These are phyloP conservation scores for Diarsia mendica DNA, from an alignment of 2,888 invertebrate species.

Conservation along the genomic window DNA sequence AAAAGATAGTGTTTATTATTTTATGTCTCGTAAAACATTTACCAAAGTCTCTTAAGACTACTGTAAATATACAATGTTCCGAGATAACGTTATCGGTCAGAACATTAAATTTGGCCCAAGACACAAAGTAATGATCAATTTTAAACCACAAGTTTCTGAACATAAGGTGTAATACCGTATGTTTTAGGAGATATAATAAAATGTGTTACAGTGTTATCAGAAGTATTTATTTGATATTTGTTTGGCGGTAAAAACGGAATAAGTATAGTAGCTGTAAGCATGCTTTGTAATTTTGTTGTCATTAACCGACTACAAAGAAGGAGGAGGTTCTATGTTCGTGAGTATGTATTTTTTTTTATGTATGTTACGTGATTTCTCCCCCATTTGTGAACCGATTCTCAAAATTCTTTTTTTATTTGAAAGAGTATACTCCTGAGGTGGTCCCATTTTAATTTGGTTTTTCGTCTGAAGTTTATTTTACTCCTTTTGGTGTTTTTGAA, in stretches of 20 bases:
- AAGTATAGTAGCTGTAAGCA: neutral
- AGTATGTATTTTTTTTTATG: no score
- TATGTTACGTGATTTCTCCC: no score
- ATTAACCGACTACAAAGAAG: no score
- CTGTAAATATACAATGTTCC: constrained; percentile 41
- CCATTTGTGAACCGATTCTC: no score
- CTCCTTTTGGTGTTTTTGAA: no score
- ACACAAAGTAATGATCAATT: neutral
- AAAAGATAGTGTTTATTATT: constrained; percentile 39
- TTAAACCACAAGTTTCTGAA: neutral
- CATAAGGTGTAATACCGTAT: neutral
- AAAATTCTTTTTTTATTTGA: no score
- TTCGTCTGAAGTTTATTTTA: no score
- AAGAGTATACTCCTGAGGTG: no score
- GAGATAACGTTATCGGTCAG: constrained; percentile 56
- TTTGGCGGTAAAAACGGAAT: constrained; percentile 21
- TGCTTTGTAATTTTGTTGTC: neutral
- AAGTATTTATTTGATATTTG: constrained; percentile 32
- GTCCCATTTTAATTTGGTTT: no score
- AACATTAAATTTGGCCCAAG: constrained; percentile 30
- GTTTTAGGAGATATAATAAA: constrained; percentile 11
- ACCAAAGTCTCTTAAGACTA: constrained; percentile 44
- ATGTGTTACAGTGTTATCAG: constrained; percentile 40
- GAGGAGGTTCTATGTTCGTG: no score
- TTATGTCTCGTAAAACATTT: constrained; percentile 33